Base-by-base conservation (phyloP, 2,888 invertebrate species). In the Tolmerus cingulatus region DNA sequence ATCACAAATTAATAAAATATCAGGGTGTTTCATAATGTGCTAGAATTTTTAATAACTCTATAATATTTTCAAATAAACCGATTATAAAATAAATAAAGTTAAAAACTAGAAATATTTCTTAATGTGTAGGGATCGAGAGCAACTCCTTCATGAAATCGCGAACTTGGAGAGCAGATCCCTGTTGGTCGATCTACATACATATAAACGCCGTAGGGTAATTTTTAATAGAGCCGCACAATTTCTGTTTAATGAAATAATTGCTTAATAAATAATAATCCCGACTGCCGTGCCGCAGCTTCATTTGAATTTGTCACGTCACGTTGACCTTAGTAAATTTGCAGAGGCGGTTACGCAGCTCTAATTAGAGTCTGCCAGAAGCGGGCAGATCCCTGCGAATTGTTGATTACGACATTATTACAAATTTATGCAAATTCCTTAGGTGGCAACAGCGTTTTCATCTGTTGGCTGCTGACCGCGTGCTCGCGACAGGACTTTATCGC, bases 371-470 rank as follows among this genome's bases (percentile, higher is more conserved):
- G 5, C 23, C n/a, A n/a, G 37, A 12, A 37, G 23, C 19, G 43
- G 23, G 46, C 14, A 78, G 66, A 79, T 79, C 79, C 30, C 46
- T 51, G 51, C 79, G 51, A 30, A 79, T 30, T 79, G 79, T 46
- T 79, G 51, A 37, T 46, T 51, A 79, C 79, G 30, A 16, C 30
- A 5, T 79, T 79, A 79, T 79, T 79, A 55, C 16, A 51, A 79
- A 79, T 51, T 79, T 79, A 79, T 79, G 79, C 27, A 79, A 79
- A 79, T 79, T 79, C 51, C 51, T 27, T 30, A 79, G 51, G 27
- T 79, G 30, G 46, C n/a, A 51, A 76, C 76, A 76, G 37, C 7
- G 19, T 76, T 76, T 76, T 76, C 66, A 4, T 66, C 27, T 27
- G 66, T 7, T 19, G 12, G 27, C 66, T 27, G 66, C 27, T 66